Evolutionary conservation across 2,113 vertebrate genomes (phyloP).

Genomic region (Dicerorhinus sumatrensis): DNA sequence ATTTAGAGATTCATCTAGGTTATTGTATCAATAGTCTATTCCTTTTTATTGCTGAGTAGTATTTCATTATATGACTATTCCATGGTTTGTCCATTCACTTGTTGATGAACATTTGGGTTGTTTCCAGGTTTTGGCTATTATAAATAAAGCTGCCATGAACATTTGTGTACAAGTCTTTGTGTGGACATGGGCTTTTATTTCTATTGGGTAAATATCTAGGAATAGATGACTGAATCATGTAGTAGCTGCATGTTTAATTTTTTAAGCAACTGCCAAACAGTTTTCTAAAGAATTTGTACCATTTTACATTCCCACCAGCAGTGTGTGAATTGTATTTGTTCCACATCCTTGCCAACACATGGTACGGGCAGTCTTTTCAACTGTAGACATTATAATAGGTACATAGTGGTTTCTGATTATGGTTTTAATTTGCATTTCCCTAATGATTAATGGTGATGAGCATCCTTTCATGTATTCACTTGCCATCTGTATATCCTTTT

Average conservation of each 20-base stretch:
- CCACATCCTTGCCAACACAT: background rate
- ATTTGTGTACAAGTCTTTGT: background rate
- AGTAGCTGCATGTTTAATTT: background rate
- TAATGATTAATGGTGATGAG: background rate
- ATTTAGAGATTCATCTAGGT: background rate
- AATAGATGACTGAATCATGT: background rate
- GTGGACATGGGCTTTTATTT: constrained; percentile 2
- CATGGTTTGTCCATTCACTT: background rate
- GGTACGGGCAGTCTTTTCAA: background rate
- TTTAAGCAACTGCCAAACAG: background rate
- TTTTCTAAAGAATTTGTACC: background rate
- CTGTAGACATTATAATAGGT: background rate
- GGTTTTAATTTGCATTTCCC: constrained; percentile 33
- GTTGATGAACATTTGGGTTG: background rate
- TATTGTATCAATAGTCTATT: background rate
- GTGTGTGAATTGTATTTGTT: background rate
- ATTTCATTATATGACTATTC: background rate
- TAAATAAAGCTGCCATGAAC: background rate
- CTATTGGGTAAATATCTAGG: background rate
- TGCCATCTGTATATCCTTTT: background rate
- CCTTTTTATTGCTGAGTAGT: background rate
- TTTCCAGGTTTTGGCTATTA: background rate
- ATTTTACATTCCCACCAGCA: background rate
- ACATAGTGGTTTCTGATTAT: background rate
- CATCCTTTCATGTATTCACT: background rate